Evolutionary conservation across 2,888 invertebrate genomes (phyloP), one percentile per base, ranked within the genome.

Genomic region (Sarcophaga variegata): DNA sequence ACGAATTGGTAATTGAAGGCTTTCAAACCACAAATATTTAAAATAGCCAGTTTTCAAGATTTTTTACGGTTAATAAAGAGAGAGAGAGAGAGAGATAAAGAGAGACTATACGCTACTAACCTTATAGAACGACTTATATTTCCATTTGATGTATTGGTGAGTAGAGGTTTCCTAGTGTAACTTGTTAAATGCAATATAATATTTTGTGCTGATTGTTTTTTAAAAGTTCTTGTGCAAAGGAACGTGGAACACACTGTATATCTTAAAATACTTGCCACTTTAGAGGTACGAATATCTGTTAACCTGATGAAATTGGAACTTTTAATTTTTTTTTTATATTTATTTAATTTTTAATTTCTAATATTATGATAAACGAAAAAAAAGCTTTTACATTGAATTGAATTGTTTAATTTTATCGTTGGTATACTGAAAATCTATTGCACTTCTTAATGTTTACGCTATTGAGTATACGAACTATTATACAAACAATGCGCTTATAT

Each of bases 41-140:
- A 67, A 22, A 62, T 66, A 71, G 62, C 12, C 63, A 54, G 63
- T 77, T n/a, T 81, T 14, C 12, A 64, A 59, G 45, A 11, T 17
- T 37, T 67, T 69, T 67, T 64, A 37, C 37, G 10, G 37, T 37
- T 37, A 37, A 37, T 10, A 37, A 2, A 37, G 37, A 37, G 37
- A 37, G 37, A 6, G 37, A 37, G 37, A 37, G 37, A 8, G 37
- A 37, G 8, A 37, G 37, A 10, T 8, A 37, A 8, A 37, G 8
- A 17, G 25, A 37, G 20, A 54, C n/a, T 69, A 45, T 45, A 17
- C 6, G n/a, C 25, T 77, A 86, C 78, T 81, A 70, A 86, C 83
- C 81, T 83, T 75, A 60, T 25, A 59, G 49, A 66, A 45, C 47
- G 74, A 69, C 45, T 77, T 71, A 78, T 70, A 62, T 81, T 81